Percentiles rank a stretch among this genome's conserved stretches.
phyloP scores from a whole-genome alignment of 2,797 vertebrate genomes.

The Gymnothorax reevesii region DNA sequence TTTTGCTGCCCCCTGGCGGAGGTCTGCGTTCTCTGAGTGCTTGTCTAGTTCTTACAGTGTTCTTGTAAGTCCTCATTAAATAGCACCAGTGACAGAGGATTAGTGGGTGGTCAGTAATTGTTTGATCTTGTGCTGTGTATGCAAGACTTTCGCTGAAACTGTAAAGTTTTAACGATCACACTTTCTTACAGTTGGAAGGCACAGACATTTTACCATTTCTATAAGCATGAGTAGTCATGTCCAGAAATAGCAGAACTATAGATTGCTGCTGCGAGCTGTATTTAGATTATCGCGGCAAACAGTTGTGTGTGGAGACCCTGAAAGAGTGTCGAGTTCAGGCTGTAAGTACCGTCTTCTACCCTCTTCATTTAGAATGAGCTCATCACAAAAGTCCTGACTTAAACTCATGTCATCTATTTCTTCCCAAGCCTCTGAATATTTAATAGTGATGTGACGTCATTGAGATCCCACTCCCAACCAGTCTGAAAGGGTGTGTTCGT shows the following conservation, averaged over 20 bases:
- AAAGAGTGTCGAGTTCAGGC: background rate
- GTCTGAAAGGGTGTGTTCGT: background rate
- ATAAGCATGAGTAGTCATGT: background rate
- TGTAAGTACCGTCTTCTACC: too few species aligned
- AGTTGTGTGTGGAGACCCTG: background rate
- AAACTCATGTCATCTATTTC: background rate
- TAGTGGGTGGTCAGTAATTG: background rate
- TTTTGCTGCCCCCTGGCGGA: too few species aligned
- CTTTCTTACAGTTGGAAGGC: background rate
- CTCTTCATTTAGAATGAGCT: background rate
- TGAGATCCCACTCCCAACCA: too few species aligned
- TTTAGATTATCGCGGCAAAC: background rate
- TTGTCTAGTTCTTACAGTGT: background rate
- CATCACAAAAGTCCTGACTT: background rate
- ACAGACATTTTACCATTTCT: background rate
- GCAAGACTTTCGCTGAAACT: background rate
- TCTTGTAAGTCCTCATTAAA: conserved; percentile 39
- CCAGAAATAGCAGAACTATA: background rate
- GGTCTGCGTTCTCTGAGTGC: too few species aligned
- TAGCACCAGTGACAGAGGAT: background rate
- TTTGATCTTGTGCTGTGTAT: background rate
- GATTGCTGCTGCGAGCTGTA: background rate
- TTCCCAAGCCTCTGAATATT: background rate
- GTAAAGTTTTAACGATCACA: background rate
- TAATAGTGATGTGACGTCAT: background rate